Conservation (phyloP, 2,113 vertebrate genomes). For the Crocuta crocuta region DNA sequence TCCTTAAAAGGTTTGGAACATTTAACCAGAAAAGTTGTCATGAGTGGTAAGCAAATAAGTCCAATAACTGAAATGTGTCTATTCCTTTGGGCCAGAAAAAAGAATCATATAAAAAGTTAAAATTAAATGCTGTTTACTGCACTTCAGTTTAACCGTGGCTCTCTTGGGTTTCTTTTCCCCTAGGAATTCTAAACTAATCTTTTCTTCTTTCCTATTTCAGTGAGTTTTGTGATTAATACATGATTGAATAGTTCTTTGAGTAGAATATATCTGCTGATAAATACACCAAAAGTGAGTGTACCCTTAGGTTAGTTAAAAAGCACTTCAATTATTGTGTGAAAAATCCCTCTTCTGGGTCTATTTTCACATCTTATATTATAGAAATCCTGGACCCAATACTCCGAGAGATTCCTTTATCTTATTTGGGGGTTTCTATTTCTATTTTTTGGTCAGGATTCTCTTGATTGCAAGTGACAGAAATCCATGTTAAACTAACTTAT, state of each 20-base stretch:
- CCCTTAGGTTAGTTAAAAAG: neutral
- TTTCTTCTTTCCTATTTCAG: neutral
- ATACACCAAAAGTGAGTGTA: slow-evolving; percentile 5
- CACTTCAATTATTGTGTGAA: neutral
- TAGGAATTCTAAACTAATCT: slow-evolving; percentile 20
- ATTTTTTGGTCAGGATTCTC: neutral
- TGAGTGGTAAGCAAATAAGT: slow-evolving; percentile 61
- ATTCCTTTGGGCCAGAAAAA: slow-evolving; percentile 38
- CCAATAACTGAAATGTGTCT: slow-evolving; percentile 40
- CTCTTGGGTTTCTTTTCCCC: neutral
- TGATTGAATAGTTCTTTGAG: neutral
- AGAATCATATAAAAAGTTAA: slow-evolving; percentile 49
- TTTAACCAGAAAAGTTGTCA: slow-evolving; percentile 27
- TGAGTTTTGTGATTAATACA: neutral
- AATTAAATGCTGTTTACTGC: slow-evolving; percentile 62
- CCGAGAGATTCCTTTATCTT: neutral
- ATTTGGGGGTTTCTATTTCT: neutral
- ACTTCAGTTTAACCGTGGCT: neutral
- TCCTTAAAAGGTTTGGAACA: slow-evolving; percentile 66
- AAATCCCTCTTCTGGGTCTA: neutral
- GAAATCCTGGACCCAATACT: neutral
- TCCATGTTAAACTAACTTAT: neutral
- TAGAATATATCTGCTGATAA: neutral
- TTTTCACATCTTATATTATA: neutral
- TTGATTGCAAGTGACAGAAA: neutral